Base-by-base conservation (phyloP, 2,888 invertebrate genomes). In the Entomobrya proxima region DNA sequence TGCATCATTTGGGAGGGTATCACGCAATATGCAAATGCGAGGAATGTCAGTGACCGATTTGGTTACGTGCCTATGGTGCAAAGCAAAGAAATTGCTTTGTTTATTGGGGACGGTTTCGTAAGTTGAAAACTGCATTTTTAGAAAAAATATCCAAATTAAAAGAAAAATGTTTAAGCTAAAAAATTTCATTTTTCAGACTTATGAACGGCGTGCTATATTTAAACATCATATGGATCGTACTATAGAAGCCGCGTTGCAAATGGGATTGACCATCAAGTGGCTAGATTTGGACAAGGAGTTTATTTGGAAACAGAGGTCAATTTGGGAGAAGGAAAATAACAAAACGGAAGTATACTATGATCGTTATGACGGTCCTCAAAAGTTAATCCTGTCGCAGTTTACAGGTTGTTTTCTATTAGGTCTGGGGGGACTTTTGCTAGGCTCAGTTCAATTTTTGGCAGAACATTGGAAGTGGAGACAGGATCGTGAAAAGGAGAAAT, bases 1-100 rank as follows among this genome's bases (percentile, higher is more conserved):
- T 84, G 83, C 32, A 84, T 84, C 6, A 69, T 69, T 27, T 84
- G 64, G 52, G 37, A 84, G 61, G 76, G 77, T 7, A 52, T 69
- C n/a, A n/a, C 13, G 5, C 18, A 47, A 0, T 84, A 77, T 37
- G 67, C 52, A 3, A 76, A 40, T 7, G 77, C 67, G 7, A n/a
- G 67, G 15, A 84, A 77, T 30, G n/a, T 84, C 7, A 47, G 50
- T 30, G 82, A 76, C n/a, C 58, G 40, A 27, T 47, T 44, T 52
- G 77, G 77, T 11, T 37, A 67, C 24, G 69, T 32, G 1, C 83
- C 64, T 6, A 9, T 77, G 1, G 40, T 37, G 4, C 30, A 40
- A 7, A 77, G 77, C 7, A 76, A 50, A 30, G 76, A 76, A 30
- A 76, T 67, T 24, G 52, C 77, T 15, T 30, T 69, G 13, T 84